Evolutionary conservation across 1,140 invertebrate species (phyloP).

Genomic region (Drosophila azteca): DNA sequence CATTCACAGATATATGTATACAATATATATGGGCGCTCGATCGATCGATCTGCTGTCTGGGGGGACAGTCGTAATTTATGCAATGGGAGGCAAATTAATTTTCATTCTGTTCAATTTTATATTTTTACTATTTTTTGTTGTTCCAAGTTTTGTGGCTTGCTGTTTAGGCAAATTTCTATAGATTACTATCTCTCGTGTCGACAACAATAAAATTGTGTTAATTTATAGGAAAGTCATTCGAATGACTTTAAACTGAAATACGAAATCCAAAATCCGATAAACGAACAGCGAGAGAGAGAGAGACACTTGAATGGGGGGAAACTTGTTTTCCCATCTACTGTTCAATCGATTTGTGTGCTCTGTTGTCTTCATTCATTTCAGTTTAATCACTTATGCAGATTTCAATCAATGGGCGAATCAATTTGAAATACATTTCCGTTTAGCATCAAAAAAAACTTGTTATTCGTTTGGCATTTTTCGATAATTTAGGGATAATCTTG

Average conservation of each 20-base stretch:
- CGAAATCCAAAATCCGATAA: background rate
- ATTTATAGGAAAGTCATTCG: slow-evolving; percentile 70
- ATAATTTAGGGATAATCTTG: slow-evolving; percentile 20
- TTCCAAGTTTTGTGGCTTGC: slow-evolving; percentile 58
- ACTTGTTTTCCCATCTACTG: slow-evolving; percentile 52
- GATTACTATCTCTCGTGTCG: slow-evolving; percentile 75
- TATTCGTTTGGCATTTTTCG: slow-evolving; percentile 18
- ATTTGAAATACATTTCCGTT: slow-evolving; percentile 72
- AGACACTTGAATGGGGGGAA: slow-evolving; percentile 51
- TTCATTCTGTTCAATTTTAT: slow-evolving; percentile 60
- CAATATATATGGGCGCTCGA: slow-evolving; percentile 14
- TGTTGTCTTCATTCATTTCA: slow-evolving; percentile 73
- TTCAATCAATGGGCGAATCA: slow-evolving; percentile 46
- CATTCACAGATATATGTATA: slow-evolving; percentile 20
- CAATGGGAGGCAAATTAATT: slow-evolving; percentile 69
- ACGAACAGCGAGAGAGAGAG: background rate
- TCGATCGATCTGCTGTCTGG: slow-evolving; percentile 24
- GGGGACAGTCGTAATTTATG: slow-evolving; percentile 58
- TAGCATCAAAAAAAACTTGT: slow-evolving; percentile 41
- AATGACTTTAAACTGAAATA: slow-evolving; percentile 36
- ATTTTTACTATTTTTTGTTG: slow-evolving; percentile 31
- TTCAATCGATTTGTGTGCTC: slow-evolving; percentile 60
- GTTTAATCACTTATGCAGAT: slow-evolving; percentile 79
- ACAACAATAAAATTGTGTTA: slow-evolving; percentile 81
- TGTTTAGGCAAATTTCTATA: slow-evolving; percentile 78